These are phyloP conservation scores for Paracanthobrama guichenoti DNA, from an alignment of 2,113 vertebrate species.

Conservation along the genomic window DNA sequence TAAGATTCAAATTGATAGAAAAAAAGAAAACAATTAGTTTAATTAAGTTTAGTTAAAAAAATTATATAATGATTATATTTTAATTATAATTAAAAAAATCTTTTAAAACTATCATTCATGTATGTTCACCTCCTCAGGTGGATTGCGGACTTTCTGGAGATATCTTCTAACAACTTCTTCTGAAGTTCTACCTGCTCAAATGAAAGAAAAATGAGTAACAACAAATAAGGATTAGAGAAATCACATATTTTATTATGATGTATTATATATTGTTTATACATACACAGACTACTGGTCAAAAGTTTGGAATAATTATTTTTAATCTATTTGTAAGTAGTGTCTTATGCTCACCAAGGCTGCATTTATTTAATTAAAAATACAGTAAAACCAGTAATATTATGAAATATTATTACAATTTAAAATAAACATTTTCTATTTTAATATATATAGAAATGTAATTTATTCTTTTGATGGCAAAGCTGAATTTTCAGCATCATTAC, in stretches of 20 bases:
- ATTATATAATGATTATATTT: background rate
- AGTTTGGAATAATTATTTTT: background rate
- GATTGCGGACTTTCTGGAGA: conserved; percentile 93
- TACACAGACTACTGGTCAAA: background rate
- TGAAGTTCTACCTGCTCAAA: conserved; percentile 82
- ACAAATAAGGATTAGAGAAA: background rate
- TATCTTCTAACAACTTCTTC: conserved; percentile 94
- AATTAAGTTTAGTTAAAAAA: background rate
- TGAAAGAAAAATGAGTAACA: background rate
- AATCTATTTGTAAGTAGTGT: background rate
- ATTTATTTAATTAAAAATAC: background rate
- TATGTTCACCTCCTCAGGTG: conserved; percentile 86
- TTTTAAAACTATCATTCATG: background rate
- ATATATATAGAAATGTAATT: no score
- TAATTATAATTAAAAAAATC: background rate
- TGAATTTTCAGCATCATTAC: no score
- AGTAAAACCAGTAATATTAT: background rate
- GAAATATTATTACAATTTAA: background rate
- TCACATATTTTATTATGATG: background rate
- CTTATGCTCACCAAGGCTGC: background rate
- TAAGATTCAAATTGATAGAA: conserved; percentile 50
- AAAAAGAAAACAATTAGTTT: background rate
- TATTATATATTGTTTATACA: background rate
- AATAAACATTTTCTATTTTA: no score
- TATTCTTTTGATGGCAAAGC: no score